A percentile compares a stretch with the other conserved stretches of the same genome.
Evolutionary conservation across 2,113 vertebrate species (phyloP).

Genomic region (Neopipo cinnamomea): DNA sequence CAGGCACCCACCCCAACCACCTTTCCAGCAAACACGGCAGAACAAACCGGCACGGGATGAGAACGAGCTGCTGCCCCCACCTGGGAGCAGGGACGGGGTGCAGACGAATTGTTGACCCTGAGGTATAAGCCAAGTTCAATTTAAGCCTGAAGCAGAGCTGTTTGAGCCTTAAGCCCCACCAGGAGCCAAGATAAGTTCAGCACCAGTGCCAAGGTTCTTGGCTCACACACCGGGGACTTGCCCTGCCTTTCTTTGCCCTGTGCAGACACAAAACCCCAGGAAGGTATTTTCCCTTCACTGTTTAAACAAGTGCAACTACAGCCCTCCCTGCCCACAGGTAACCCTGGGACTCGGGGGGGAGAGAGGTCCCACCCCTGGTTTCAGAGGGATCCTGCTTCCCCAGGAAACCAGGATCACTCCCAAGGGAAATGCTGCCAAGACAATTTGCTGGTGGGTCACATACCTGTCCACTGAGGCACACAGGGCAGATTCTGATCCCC

Average conservation of each 20-base stretch:
- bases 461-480: constrained; percentile 54
- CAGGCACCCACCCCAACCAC: not conserved
- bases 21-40: not conserved
- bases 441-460: not conserved
- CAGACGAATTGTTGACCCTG: not conserved
- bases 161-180: not conserved
- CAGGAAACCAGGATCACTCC: not conserved
- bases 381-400: not conserved
- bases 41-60: not conserved
- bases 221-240: not conserved
- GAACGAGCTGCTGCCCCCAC: not conserved
- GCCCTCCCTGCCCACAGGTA: not conserved
- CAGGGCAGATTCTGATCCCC: not conserved
- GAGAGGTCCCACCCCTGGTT: not conserved
- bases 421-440: not conserved
- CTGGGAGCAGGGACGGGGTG: not conserved
- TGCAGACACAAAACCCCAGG: not conserved
- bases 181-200: not conserved
- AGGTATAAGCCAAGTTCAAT: not conserved
- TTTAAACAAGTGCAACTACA: not conserved
- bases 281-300: not conserved
- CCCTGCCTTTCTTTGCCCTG: constrained; percentile 2
- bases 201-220: not conserved
- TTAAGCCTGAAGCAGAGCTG: not conserved
- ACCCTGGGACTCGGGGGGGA: rapidly evolving